A percentile compares a stretch with the other conserved stretches of the same genome.
These are phyloP conservation scores for Monopterus albus DNA, from an alignment of 2,113 vertebrate species.

Conservation along the genomic window DNA sequence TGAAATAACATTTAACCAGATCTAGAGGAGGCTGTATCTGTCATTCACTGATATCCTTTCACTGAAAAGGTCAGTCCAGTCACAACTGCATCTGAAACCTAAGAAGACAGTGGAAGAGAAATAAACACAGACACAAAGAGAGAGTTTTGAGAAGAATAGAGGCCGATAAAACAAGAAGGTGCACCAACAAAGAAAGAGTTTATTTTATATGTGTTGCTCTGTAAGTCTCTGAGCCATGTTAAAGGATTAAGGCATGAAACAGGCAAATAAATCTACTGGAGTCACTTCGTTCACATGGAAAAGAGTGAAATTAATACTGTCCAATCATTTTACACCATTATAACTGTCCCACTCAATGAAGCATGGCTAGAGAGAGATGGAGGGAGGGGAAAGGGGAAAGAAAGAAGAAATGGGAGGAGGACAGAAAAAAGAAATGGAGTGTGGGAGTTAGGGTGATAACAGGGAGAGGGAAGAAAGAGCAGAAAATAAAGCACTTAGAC, in stretches of 20 bases:
- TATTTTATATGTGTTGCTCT: not conserved
- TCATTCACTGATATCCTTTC: constrained; percentile 27
- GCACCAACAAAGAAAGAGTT: not conserved
- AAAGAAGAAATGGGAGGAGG: not conserved
- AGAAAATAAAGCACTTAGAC: not conserved
- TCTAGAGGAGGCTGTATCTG: constrained; percentile 15
- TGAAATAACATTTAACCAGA: constrained; percentile 36
- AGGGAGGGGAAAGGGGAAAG: not conserved
- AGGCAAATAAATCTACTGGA: constrained; percentile 16
- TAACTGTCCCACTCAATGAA: constrained; percentile 32
- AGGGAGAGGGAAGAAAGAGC: not conserved
- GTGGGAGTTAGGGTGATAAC: constrained; percentile 5
- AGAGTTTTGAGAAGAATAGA: constrained; percentile 10
- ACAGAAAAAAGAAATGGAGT: not conserved
- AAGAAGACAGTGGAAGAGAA: constrained; percentile 30
- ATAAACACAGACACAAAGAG: constrained; percentile 25
- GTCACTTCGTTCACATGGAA: not conserved
- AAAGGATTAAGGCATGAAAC: constrained; percentile 11
- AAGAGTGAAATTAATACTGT: constrained; percentile 51
- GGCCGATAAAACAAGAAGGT: not conserved
- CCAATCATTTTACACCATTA: constrained; percentile 38
- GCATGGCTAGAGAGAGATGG: constrained; percentile 10
- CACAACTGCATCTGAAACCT: constrained; percentile 51
- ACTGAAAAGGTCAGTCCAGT: constrained; percentile 57
- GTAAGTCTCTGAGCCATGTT: constrained; percentile 22